A percentile compares a stretch with the other conserved stretches of the same genome.
These are phyloP conservation scores for Melanerpes aurifrons DNA, from an alignment of 2,113 vertebrate species.

Conservation along the genomic window DNA sequence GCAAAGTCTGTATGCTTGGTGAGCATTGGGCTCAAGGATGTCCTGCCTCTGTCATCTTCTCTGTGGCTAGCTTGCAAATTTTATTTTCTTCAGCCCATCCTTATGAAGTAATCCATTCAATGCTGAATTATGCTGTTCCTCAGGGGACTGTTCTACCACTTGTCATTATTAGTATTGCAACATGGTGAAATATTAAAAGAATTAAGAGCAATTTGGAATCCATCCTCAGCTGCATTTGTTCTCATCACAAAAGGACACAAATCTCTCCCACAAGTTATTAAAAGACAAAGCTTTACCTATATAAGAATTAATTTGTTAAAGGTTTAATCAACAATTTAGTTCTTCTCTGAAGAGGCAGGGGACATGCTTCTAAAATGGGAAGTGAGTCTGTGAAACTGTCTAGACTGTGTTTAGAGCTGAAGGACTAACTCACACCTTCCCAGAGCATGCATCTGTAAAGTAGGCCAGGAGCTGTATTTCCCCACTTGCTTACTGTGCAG, in stretches of 20 bases:
- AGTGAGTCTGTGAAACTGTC: neutral
- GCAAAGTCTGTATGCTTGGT: neutral
- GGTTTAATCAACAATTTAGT: neutral
- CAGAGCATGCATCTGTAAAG: neutral
- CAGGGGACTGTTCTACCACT: neutral
- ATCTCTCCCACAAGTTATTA: neutral
- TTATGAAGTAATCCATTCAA: neutral
- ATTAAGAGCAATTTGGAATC: neutral
- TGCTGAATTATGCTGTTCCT: neutral
- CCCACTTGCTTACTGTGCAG: neutral
- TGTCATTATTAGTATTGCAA: neutral
- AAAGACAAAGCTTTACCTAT: neutral
- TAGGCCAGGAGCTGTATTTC: neutral
- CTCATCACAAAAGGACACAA: neutral
- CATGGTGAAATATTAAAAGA: neutral
- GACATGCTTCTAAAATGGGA: neutral
- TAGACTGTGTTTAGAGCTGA: neutral
- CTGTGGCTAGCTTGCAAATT: neutral
- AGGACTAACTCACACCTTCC: neutral
- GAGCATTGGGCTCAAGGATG: neutral
- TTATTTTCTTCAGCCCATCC: neutral
- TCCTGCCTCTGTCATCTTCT: neutral
- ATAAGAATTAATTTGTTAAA: neutral
- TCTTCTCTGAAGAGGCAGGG: neutral
- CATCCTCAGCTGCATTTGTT: neutral